A percentile compares a stretch with the other conserved stretches of the same genome.
phyloP scores from a whole-genome alignment of 2,113 vertebrate genomes.

The Trinectes maculatus region DNA sequence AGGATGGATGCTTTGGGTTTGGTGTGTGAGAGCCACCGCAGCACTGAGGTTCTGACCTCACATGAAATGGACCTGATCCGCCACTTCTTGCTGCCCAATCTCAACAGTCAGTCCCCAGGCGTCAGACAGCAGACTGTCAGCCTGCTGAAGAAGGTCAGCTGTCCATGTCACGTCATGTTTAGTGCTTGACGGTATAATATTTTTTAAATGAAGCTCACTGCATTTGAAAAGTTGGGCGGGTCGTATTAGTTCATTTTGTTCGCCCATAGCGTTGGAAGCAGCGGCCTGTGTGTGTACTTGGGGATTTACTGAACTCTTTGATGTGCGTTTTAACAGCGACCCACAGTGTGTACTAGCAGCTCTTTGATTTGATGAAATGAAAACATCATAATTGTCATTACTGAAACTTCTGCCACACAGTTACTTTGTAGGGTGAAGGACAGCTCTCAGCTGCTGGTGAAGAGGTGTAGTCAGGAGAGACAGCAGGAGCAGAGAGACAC shows the following conservation, averaged over 20 bases:
- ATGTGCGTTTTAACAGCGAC: neutral
- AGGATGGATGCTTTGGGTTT: slow-evolving; percentile 94
- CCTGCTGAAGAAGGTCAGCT: slow-evolving; percentile 91
- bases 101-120: slow-evolving; percentile 91
- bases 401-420: slow-evolving; percentile 68
- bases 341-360: neutral
- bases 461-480: slow-evolving; percentile 79
- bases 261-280: neutral
- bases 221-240: neutral
- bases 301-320: neutral
- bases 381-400: neutral
- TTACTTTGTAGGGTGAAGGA: slow-evolving; percentile 91
- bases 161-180: neutral
- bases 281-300: no score
- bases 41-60: slow-evolving; percentile 86
- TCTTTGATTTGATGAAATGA: neutral
- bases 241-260: neutral
- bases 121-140: slow-evolving; percentile 89
- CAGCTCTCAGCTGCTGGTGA: slow-evolving; percentile 89
- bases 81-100: slow-evolving; percentile 88
- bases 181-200: neutral
- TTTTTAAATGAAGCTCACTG: neutral
- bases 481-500: slow-evolving; percentile 55
- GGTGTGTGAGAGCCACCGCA: slow-evolving; percentile 92
- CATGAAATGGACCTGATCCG: slow-evolving; percentile 89